Evolutionary conservation across 1,140 invertebrate genomes (phyloP).

Genomic region (Harlomillsia oculata): DNA sequence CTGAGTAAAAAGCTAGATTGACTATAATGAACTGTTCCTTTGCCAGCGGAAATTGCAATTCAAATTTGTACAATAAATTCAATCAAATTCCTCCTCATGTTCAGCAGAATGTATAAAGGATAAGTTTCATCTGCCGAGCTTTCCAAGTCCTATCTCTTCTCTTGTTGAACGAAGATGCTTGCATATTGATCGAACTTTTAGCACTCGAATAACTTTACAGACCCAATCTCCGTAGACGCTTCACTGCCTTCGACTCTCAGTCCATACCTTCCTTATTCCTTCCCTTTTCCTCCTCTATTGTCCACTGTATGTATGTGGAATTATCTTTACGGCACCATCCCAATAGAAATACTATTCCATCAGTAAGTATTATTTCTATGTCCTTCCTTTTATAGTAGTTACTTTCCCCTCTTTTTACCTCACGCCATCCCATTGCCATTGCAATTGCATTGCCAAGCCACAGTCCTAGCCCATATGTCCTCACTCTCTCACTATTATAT

Average conservation of each 20-base stretch:
- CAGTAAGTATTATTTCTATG: no score
- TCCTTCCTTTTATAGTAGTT: no score
- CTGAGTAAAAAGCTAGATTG: slow-evolving; percentile 22
- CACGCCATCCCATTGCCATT: not conserved
- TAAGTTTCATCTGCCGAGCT: slow-evolving; percentile 2
- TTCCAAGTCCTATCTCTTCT: not conserved
- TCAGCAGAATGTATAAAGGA: slow-evolving; percentile 10
- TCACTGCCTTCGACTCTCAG: no score
- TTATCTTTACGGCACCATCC: no score
- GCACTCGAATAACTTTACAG: no score
- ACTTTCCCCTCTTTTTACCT: not conserved
- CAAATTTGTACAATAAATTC: slow-evolving; percentile 28
- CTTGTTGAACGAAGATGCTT: not conserved
- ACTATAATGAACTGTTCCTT: slow-evolving; percentile 25
- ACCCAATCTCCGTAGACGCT: no score
- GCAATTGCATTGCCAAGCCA: not conserved
- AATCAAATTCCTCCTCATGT: slow-evolving; percentile 22
- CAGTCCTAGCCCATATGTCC: not conserved
- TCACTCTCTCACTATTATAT: no score
- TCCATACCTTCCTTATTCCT: no score
- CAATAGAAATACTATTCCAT: no score
- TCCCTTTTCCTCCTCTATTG: no score
- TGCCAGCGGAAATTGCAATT: slow-evolving; percentile 19
- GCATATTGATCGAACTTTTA: no score
- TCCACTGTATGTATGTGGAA: no score